Conservation (phyloP, 2,888 invertebrate species). For the Aphidius colemani region DNA sequence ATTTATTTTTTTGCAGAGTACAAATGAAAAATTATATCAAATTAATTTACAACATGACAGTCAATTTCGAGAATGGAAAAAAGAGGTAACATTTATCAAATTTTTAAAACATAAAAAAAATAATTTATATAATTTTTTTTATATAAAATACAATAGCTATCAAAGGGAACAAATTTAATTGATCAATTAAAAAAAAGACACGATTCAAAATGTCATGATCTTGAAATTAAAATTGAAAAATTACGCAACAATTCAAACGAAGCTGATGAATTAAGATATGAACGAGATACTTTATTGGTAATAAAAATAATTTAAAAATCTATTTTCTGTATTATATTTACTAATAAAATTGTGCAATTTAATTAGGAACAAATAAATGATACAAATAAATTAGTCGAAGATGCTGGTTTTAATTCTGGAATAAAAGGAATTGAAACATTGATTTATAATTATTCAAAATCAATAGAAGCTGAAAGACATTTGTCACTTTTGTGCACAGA, state of each 20-base stretch:
- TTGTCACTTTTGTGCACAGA: slow-evolving; percentile 41
- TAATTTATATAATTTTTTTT: slow-evolving; percentile 4
- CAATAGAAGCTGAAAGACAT: slow-evolving; percentile 36
- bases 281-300: slow-evolving; percentile 42
- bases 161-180: slow-evolving; percentile 25
- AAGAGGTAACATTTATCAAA: background rate
- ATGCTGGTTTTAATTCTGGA: slow-evolving; percentile 31
- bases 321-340: background rate
- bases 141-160: background rate
- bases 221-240: slow-evolving; percentile 40
- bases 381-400: slow-evolving; percentile 33
- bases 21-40: too few relatives aligned
- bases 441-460: slow-evolving; percentile 38
- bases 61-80: slow-evolving; percentile 9
- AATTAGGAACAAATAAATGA: slow-evolving; percentile 36
- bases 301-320: slow-evolving; percentile 19
- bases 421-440: slow-evolving; percentile 36
- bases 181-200: slow-evolving; percentile 40
- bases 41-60: too few relatives aligned
- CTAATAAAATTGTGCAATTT: background rate
- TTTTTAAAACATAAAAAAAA: background rate
- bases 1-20: too few relatives aligned
- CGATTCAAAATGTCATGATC: slow-evolving; percentile 37
- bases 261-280: slow-evolving; percentile 33
- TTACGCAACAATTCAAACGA: slow-evolving; percentile 36